Base-by-base conservation (phyloP, 2,888 invertebrate genomes). In the Elysia crispata region DNA sequence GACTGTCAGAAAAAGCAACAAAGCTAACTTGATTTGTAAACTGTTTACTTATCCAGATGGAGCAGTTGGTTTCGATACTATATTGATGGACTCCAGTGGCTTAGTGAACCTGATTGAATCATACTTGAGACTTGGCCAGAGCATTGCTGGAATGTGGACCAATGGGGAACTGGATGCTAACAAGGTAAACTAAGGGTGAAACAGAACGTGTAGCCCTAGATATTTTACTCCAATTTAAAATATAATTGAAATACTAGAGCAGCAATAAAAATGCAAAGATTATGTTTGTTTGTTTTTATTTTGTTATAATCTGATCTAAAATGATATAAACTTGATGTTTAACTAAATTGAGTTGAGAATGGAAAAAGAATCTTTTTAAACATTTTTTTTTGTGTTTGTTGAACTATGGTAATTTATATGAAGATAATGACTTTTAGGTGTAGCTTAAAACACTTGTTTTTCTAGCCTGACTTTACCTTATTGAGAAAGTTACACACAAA, bases 91-190 rank as follows among this genome's bases (percentile, higher is more conserved):
- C 54, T 82, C 85, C 18, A 80, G 85, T 50, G 81, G 81, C 20
- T 69, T 88, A 49, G 80, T 83, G 15, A 62, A 80, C 6, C 76
- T 87, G 70, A 80, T 87, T 62, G 82, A 86, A 50, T 81, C 85
- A 0, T 81, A 86, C 69, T 67, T 85, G 15, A 83, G 83, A 3
- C 62, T 86, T 20, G 85, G 82, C 11, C 75, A 82, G 18, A 80
- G 77, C 41, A 76, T 82, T 8, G 79, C 82, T 8, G 66, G 77
- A 13, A 80, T 82, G 28, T 83, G 82, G 81, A 41, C 81, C 15
- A 77, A 85, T 72, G 77, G 77, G 31, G 74, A 83, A 20, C 75
- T 86, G 57, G 79, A 84, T 72, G 30, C 81, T 31, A 77, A 79
- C 11, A 83, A 81, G 83, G 86, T 41, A 41, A 41, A 41, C n/a